Conservation (phyloP, 2,888 invertebrate genomes). For the Nysson spinosus region DNA sequence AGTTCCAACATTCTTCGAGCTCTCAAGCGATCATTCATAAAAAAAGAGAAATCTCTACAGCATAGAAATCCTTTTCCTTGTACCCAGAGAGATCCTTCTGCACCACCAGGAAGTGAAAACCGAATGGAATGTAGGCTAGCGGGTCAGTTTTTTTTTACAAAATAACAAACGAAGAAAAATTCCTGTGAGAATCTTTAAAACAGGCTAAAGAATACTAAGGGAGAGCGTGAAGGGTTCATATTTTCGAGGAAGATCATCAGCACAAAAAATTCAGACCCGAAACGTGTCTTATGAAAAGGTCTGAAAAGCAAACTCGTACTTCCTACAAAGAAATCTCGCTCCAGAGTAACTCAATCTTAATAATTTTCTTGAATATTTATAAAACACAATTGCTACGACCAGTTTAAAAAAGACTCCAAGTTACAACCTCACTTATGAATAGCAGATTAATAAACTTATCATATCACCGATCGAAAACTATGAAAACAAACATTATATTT, state of each 20-base stretch:
- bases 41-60: constrained; percentile 30
- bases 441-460: too few species aligned
- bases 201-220: constrained; percentile 24
- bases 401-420: too few species aligned
- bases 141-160: constrained; percentile 36
- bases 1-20: not conserved
- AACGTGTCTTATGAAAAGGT: not conserved
- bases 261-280: not conserved
- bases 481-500: too few species aligned
- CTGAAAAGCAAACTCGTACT: too few species aligned
- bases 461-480: too few species aligned
- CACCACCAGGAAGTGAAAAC: constrained; percentile 47
- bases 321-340: too few species aligned
- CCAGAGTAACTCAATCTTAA: too few species aligned
- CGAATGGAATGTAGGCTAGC: constrained; percentile 41
- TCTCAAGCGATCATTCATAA: not conserved
- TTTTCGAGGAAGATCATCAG: constrained; percentile 13
- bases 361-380: too few species aligned
- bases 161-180: constrained; percentile 37
- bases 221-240: constrained; percentile 5
- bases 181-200: constrained; percentile 1
- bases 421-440: too few species aligned
- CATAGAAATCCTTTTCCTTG: constrained; percentile 17
- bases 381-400: too few species aligned
- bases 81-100: constrained; percentile 26